Evolutionary conservation across 2,113 vertebrate species (phyloP).

Genomic region (Dascyllus trimaculatus): DNA sequence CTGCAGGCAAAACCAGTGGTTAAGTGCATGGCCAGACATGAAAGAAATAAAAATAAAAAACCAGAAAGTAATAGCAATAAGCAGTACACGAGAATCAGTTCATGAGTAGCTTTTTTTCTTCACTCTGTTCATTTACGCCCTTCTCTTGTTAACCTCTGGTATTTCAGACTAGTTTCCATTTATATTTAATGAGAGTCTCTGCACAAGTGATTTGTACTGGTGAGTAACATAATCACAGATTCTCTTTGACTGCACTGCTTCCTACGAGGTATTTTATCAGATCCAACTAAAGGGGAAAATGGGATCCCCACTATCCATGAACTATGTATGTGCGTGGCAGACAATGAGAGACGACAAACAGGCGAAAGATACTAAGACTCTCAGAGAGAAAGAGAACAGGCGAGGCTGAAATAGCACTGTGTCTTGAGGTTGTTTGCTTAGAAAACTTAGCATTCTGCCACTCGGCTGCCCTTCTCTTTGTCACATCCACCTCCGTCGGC

Average conservation of each 20-base stretch:
- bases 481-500: slow-evolving; percentile 41
- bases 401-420: slow-evolving; percentile 36
- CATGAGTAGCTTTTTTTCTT: not conserved
- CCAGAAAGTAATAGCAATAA: not conserved
- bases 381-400: slow-evolving; percentile 11
- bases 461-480: slow-evolving; percentile 51
- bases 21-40: not conserved
- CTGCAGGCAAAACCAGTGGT: not conserved
- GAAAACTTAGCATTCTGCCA: slow-evolving; percentile 45
- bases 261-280: slow-evolving; percentile 8
- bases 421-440: slow-evolving; percentile 62
- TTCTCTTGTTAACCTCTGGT: slow-evolving; percentile 15
- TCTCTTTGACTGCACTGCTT: slow-evolving; percentile 36
- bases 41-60: not conserved
- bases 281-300: slow-evolving; percentile 41
- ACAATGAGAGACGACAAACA: slow-evolving; percentile 6
- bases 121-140: not conserved
- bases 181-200: slow-evolving; percentile 46
- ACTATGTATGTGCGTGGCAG: slow-evolving; percentile 3
- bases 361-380: slow-evolving; percentile 11
- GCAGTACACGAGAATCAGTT: not conserved
- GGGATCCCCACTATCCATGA: slow-evolving; percentile 6
- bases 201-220: slow-evolving; percentile 46
- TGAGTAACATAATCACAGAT: slow-evolving; percentile 37
- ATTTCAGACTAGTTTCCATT: slow-evolving; percentile 47